A percentile compares a stretch with the other conserved stretches of the same genome.
phyloP scores from a whole-genome alignment of 2,797 vertebrate species.

The Erethizon dorsatum region DNA sequence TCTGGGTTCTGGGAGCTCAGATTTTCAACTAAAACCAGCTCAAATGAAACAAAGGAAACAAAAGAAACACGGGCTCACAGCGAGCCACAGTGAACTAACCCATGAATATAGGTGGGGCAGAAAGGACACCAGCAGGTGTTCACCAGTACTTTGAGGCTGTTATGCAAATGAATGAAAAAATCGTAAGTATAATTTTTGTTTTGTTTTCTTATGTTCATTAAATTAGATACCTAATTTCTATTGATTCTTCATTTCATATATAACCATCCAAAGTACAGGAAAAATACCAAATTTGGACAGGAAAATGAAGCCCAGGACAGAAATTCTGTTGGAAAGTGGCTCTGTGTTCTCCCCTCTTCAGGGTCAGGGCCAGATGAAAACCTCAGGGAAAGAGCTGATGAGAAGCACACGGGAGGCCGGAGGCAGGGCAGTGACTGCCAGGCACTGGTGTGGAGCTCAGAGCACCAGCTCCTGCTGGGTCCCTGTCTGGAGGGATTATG shows the following conservation, averaged over 20 bases:
- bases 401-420: background rate
- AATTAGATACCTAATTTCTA: background rate
- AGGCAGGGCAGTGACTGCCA: fast-evolving
- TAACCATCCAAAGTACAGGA: background rate
- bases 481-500: fast-evolving
- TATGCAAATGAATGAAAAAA: background rate
- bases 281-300: background rate
- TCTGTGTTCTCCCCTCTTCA: background rate
- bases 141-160: background rate
- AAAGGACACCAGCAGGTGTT: background rate
- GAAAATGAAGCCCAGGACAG: background rate
- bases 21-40: background rate
- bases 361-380: background rate
- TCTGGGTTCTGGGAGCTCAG: background rate
- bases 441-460: fast-evolving
- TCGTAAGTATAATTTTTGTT: background rate
- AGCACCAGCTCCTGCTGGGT: fast-evolving
- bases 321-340: background rate
- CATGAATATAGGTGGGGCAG: too few relatives aligned
- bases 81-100: too few relatives aligned
- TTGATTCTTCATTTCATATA: background rate
- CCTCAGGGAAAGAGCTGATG: fast-evolving
- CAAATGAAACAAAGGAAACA: too few relatives aligned
- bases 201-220: slow-evolving; percentile 16
- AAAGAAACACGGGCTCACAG: too few relatives aligned